Base-by-base conservation (phyloP, 2,797 vertebrate species). In the Taenioides sp. region DNA sequence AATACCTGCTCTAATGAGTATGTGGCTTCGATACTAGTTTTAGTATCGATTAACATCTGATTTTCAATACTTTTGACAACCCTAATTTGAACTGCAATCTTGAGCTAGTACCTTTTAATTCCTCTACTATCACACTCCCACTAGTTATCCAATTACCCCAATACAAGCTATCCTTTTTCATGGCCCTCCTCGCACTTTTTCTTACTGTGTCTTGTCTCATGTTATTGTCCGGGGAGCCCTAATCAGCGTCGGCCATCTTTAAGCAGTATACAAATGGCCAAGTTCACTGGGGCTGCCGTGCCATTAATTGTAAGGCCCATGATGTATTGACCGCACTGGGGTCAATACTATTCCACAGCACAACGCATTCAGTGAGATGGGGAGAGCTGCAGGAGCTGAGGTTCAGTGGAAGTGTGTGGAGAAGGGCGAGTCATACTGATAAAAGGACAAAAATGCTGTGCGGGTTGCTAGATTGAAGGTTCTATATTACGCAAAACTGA, bases 281-380 rank as follows among this genome's bases (percentile, higher is more conserved):
- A 86, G 83, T 90, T 86, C 80, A 82, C 73, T 76, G 72, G 72
- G 77, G 74, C 62, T 86, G 82, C 84, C 85, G 78, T 90, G 79
- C 85, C 86, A 90, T 90, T 89, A 91, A 90, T 89, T 89, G 87
- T 82, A 58, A 79, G 76, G 78, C 84, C 34, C 86, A 82, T 88
- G 84, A 91, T 88, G 65, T 85, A 92, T 92, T 64, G 89, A 88
- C 86, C 86, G 75, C 75, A 25, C 82, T 71, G 82, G 82, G 86
- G 87, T 90, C 83, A 78, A 88, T 87, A 90, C 70, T 72, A 83
- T 47, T 80, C 75, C 83, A 84, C 76, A 84, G 79, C 80, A 64
- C 76, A 79, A 77, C 75, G 84, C 79, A 78, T 75, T 47, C 74
- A 80, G 73, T 71, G 34, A 37, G 37, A 47, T 17, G 12, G 40